Evolutionary conservation across 2,797 vertebrate species (phyloP).

Genomic region (Passerculus sandwichensis): DNA sequence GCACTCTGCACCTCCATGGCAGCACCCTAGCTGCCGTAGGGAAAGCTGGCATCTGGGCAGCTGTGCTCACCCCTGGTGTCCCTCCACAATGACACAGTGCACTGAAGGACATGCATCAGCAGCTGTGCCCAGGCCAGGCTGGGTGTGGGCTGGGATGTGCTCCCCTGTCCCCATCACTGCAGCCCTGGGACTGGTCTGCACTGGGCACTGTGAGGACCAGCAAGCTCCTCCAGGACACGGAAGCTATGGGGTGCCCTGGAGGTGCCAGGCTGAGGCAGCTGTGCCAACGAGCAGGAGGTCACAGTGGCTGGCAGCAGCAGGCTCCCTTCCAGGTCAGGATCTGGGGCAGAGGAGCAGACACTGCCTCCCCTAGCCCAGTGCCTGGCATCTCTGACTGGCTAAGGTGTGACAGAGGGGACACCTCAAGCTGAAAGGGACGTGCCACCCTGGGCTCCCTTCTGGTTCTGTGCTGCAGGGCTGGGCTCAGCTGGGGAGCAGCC

Average conservation of each 20-base stretch:
- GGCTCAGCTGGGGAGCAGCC: neutral
- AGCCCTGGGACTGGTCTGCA: neutral
- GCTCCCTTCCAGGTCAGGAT: neutral
- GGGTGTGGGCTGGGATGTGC: accelerated
- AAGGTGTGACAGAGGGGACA: neutral
- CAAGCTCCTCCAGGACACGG: neutral
- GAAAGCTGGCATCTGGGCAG: neutral
- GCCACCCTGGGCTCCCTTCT: neutral
- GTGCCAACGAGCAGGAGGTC: neutral
- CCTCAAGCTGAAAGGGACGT: neutral
- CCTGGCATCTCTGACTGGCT: too few relatives aligned
- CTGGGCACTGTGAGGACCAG: neutral
- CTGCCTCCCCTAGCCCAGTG: neutral
- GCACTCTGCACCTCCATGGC: neutral
- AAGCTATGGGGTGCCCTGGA: neutral
- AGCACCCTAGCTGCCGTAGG: neutral
- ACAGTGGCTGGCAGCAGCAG: accelerated
- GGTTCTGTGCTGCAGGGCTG: neutral
- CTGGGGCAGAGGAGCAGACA: neutral
- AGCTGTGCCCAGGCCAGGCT: neutral
- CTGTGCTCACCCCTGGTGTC: neutral
- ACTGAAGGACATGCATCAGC: neutral
- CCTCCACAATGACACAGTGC: neutral
- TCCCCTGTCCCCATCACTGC: neutral
- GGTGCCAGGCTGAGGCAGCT: neutral